phyloP scores from a whole-genome alignment of 2,888 invertebrate genomes.

The Xestobium rufovillosum region DNA sequence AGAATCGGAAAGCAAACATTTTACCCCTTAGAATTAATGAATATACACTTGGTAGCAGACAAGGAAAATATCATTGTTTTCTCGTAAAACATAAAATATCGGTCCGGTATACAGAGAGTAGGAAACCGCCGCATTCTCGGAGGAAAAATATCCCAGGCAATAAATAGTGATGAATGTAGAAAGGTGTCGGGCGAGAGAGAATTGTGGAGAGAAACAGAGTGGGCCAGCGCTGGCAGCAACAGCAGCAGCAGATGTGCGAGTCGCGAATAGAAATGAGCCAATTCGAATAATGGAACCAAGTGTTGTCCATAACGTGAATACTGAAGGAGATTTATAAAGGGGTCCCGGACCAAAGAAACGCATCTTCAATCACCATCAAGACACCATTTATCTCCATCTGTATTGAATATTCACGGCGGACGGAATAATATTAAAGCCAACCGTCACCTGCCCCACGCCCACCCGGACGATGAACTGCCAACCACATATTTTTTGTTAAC shows the following conservation, averaged over 20 bases:
- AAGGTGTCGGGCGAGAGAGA: too few relatives aligned
- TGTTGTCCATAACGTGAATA: constrained; percentile 23
- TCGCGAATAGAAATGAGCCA: constrained; percentile 24
- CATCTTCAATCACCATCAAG: too few relatives aligned
- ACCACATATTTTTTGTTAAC: too few relatives aligned
- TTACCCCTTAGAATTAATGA: too few relatives aligned
- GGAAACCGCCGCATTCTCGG: constrained; percentile 16
- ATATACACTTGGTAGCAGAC: constrained; percentile 16
- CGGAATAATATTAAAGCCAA: too few relatives aligned
- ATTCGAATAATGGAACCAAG: constrained; percentile 24
- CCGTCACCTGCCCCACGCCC: too few relatives aligned
- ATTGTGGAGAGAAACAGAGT: too few relatives aligned
- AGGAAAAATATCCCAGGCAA: constrained; percentile 21
- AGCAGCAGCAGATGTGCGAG: constrained; percentile 22
- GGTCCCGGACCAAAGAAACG: too few relatives aligned
- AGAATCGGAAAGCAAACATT: too few relatives aligned
- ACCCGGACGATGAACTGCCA: too few relatives aligned
- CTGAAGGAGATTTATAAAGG: constrained; percentile 19
- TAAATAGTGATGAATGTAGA: constrained; percentile 23
- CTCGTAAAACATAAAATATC: constrained; percentile 20
- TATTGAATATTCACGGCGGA: too few relatives aligned
- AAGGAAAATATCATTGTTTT: constrained; percentile 19
- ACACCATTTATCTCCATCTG: too few relatives aligned
- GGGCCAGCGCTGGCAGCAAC: constrained; percentile 15
- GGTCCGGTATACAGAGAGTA: constrained; percentile 16